Conservation (phyloP, 2,888 invertebrate genomes). For the Chouioia cunea region DNA sequence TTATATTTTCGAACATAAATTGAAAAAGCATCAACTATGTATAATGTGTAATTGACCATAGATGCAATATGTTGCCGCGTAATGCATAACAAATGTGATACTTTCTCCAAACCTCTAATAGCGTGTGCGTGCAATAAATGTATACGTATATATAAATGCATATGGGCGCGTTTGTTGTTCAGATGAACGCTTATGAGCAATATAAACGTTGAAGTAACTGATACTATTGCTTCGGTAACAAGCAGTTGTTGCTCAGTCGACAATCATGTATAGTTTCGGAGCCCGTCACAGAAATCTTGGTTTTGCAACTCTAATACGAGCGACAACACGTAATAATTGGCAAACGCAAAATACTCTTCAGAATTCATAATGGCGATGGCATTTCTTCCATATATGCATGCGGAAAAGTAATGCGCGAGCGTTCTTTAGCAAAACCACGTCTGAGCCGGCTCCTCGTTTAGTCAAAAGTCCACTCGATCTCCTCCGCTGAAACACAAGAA, state of each 20-base stretch:
- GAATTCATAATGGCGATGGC: slow-evolving; percentile 26
- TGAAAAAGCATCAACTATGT: no score
- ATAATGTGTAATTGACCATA: no score
- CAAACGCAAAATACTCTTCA: slow-evolving; percentile 26
- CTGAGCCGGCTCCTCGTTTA: slow-evolving; percentile 69
- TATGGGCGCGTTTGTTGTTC: no score
- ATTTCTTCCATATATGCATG: not conserved
- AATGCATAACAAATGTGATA: no score
- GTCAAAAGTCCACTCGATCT: slow-evolving; percentile 71
- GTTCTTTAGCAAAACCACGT: slow-evolving; percentile 71
- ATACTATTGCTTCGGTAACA: slow-evolving; percentile 25
- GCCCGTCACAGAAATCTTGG: slow-evolving; percentile 57
- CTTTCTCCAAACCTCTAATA: no score
- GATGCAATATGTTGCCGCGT: no score
- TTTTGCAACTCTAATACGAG: slow-evolving; percentile 51
- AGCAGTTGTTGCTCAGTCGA: slow-evolving; percentile 31
- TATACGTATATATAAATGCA: no score
- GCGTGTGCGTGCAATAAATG: no score
- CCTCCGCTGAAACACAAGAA: slow-evolving; percentile 52
- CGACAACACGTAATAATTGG: slow-evolving; percentile 35
- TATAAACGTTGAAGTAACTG: no score
- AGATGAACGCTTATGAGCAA: no score
- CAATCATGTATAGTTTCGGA: slow-evolving; percentile 48
- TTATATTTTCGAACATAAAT: no score
- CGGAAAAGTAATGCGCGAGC: not conserved